Conservation (phyloP, 2,888 invertebrate species). For the Lymantria monacha region DNA sequence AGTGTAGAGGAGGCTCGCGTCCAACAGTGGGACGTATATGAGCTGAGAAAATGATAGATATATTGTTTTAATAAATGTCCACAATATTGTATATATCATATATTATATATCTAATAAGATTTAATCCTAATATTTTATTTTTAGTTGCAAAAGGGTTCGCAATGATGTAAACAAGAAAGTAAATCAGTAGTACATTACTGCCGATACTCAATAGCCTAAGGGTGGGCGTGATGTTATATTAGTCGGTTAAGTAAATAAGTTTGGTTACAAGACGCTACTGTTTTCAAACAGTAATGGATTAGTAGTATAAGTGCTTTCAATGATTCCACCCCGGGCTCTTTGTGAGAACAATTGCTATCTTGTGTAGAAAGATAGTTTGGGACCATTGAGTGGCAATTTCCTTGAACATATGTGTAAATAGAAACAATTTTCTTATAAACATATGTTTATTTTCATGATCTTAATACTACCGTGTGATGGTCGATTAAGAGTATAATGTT, state of each 20-base stretch:
- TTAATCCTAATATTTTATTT: no score
- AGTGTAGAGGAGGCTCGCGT: no score
- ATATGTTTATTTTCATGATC: no score
- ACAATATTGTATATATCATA: no score
- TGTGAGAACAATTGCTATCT: neutral
- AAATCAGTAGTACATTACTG: neutral
- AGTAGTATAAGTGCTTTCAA: slow-evolving; percentile 28
- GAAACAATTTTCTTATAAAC: no score
- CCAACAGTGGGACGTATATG: no score
- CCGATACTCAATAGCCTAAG: neutral
- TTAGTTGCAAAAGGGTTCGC: no score
- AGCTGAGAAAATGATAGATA: no score
- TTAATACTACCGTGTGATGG: no score
- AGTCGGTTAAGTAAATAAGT: slow-evolving; percentile 20
- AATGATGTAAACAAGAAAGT: neutral
- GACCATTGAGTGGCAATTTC: neutral
- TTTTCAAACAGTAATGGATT: slow-evolving; percentile 25
- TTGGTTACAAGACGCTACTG: slow-evolving; percentile 1
- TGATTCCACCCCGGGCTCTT: slow-evolving; percentile 23
- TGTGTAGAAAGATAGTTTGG: neutral
- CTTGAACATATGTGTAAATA: neutral
- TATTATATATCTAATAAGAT: no score
- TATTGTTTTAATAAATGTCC: no score
- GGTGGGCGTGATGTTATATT: neutral
- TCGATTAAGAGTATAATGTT: no score